Conservation (phyloP, 2,888 invertebrate species). For the Diabrotica balteata region DNA sequence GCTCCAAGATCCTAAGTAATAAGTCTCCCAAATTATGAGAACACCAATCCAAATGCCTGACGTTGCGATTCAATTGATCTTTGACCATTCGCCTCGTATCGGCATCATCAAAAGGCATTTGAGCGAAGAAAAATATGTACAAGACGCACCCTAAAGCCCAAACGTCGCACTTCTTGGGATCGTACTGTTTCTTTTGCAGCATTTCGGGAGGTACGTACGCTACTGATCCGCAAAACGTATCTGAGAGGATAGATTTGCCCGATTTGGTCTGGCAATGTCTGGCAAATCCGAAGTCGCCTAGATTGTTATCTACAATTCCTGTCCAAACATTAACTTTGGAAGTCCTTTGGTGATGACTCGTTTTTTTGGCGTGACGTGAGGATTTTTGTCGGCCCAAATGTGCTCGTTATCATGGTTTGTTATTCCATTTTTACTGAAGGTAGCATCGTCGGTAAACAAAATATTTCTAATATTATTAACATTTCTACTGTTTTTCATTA, state of each 20-base stretch:
- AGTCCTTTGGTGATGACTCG: too few species aligned
- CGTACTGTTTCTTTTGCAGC: conserved; percentile 61
- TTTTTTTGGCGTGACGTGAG: too few species aligned
- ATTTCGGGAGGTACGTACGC: conserved; percentile 76
- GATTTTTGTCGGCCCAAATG: too few species aligned
- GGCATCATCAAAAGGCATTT: conserved; percentile 71
- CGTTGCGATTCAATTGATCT: conserved; percentile 56
- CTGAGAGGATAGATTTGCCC: conserved; percentile 61
- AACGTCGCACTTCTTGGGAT: conserved; percentile 68
- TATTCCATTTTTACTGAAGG: too few species aligned
- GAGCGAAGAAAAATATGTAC: conserved; percentile 70
- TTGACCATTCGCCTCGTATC: conserved; percentile 67
- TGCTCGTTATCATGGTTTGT: too few species aligned
- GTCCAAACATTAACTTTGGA: too few species aligned
- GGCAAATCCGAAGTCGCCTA: conserved; percentile 71
- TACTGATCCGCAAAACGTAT: conserved; percentile 71
- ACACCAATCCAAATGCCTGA: conserved; percentile 41
- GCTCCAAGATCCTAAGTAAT: conserved; percentile 61
- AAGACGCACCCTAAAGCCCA: conserved; percentile 71
- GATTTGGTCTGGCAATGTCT: conserved; percentile 58
- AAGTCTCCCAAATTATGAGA: conserved; percentile 46
- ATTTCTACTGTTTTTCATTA: too few species aligned
- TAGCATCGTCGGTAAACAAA: too few species aligned
- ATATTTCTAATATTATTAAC: too few species aligned
- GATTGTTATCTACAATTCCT: conserved; percentile 5